Percentiles rank a stretch among this genome's conserved stretches.
These are phyloP conservation scores for Cyclophora punctaria DNA, from an alignment of 2,888 invertebrate genomes.

Conservation along the genomic window DNA sequence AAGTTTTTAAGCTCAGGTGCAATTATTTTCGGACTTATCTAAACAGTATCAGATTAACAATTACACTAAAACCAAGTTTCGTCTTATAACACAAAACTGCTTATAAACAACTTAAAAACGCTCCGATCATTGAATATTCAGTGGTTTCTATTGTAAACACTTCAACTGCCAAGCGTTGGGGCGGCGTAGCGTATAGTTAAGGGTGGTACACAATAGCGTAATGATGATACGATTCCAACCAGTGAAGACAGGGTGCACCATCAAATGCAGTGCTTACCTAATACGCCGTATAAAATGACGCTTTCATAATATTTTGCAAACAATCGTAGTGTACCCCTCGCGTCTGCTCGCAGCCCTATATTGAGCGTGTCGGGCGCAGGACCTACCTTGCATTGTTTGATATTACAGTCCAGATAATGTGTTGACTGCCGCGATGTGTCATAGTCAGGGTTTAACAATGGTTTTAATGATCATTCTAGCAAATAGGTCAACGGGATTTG, in stretches of 20 bases:
- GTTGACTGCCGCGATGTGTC: slow-evolving; percentile 9
- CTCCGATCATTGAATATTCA: slow-evolving; percentile 22
- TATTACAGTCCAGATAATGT: slow-evolving; percentile 26
- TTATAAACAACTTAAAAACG: not conserved
- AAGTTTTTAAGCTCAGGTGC: no score
- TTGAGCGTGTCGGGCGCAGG: slow-evolving; percentile 54
- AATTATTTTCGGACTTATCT: not conserved
- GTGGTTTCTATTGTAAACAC: slow-evolving; percentile 34
- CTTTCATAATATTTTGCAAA: slow-evolving; percentile 75
- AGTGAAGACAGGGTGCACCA: slow-evolving; percentile 61
- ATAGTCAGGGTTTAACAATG: not conserved
- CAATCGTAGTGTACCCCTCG: slow-evolving; percentile 58
- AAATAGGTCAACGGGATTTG: no score
- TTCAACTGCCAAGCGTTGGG: slow-evolving; percentile 26
- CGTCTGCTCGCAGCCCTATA: slow-evolving; percentile 36
- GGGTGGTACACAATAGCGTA: slow-evolving; percentile 50
- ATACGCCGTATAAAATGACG: slow-evolving; percentile 71
- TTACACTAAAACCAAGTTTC: no score
- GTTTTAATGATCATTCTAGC: no score
- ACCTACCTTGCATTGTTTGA: slow-evolving; percentile 23
- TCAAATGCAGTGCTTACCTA: slow-evolving; percentile 65
- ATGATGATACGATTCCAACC: slow-evolving; percentile 61
- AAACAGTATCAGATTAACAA: no score
- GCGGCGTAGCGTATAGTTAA: slow-evolving; percentile 18
- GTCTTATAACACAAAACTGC: not conserved